Conservation (phyloP, 2,888 invertebrate genomes). For the Plebejus melissa region DNA sequence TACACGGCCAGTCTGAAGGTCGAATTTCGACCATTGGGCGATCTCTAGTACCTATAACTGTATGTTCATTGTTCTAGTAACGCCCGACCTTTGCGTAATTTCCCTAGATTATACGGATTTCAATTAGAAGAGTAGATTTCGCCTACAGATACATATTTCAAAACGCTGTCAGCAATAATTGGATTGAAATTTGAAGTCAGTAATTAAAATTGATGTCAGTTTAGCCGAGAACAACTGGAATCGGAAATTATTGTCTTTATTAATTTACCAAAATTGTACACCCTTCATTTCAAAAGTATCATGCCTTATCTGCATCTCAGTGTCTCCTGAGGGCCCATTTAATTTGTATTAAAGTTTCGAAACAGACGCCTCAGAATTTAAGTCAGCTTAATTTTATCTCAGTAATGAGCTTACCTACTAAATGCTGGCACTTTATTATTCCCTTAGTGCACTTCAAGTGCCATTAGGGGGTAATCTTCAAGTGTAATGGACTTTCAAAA, state of each 20-base stretch:
- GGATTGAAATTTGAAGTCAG: not conserved
- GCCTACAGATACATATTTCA: not conserved
- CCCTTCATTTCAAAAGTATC: not conserved
- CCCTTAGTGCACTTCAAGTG: not conserved
- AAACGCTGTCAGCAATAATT: not conserved
- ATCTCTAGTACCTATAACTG: too few relatives aligned
- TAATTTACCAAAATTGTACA: not conserved
- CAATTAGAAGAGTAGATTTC: not conserved
- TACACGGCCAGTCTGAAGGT: too few relatives aligned
- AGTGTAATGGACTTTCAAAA: not conserved
- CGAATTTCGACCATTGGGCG: too few relatives aligned
- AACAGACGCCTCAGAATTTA: slow-evolving; percentile 20
- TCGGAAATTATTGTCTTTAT: not conserved
- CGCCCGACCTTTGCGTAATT: too few relatives aligned
- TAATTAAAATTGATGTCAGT: not conserved
- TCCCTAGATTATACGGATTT: not conserved
- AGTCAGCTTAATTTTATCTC: slow-evolving; percentile 23
- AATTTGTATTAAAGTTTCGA: slow-evolving; percentile 20
- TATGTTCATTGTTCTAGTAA: too few relatives aligned
- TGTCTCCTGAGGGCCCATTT: slow-evolving; percentile 6
- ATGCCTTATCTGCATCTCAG: slow-evolving; percentile 16
- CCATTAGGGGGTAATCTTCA: not conserved
- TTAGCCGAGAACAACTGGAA: not conserved
- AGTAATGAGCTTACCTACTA: slow-evolving; percentile 3
- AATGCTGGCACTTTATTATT: slow-evolving; percentile 10